Percentiles rank a stretch among this genome's conserved stretches.
Evolutionary conservation across 2,888 invertebrate genomes (phyloP).

Genomic region (Tenthredo notha): DNA sequence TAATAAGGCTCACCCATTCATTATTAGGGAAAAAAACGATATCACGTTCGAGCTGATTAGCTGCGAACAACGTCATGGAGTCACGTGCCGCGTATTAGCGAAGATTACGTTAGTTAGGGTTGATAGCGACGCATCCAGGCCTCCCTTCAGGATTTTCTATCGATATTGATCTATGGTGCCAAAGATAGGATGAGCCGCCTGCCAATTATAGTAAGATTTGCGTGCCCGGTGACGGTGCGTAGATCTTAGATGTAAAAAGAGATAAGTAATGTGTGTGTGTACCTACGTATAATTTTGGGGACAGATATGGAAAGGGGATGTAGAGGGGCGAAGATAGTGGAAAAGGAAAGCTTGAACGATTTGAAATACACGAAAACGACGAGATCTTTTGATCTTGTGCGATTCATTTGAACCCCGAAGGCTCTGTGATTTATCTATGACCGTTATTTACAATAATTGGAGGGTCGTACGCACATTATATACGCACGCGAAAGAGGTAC

Average conservation of each 20-base stretch:
- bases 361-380: slow-evolving; percentile 27
- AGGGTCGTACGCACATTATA: slow-evolving; percentile 17
- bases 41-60: slow-evolving; percentile 48
- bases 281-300: background rate
- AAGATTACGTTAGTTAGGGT: slow-evolving; percentile 68
- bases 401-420: slow-evolving; percentile 31
- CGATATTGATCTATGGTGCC: slow-evolving; percentile 43
- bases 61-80: slow-evolving; percentile 64
- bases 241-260: slow-evolving; percentile 53
- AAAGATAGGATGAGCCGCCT: slow-evolving; percentile 57
- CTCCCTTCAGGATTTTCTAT: slow-evolving; percentile 40
- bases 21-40: slow-evolving; percentile 20
- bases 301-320: background rate
- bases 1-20: background rate
- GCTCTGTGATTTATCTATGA: slow-evolving; percentile 41
- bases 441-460: slow-evolving; percentile 53
- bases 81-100: slow-evolving; percentile 71
- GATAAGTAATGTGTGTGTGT: slow-evolving; percentile 44
- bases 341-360: slow-evolving; percentile 17
- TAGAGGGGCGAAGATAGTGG: slow-evolving; percentile 1
- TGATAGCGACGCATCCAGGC: slow-evolving; percentile 48
- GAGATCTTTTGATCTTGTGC: slow-evolving; percentile 42
- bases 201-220: slow-evolving; percentile 63
- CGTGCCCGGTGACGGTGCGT: slow-evolving; percentile 11
- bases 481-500: slow-evolving; percentile 7